Evolutionary conservation across 2,797 vertebrate species (phyloP).

Genomic region (Chloroceryle inda): DNA sequence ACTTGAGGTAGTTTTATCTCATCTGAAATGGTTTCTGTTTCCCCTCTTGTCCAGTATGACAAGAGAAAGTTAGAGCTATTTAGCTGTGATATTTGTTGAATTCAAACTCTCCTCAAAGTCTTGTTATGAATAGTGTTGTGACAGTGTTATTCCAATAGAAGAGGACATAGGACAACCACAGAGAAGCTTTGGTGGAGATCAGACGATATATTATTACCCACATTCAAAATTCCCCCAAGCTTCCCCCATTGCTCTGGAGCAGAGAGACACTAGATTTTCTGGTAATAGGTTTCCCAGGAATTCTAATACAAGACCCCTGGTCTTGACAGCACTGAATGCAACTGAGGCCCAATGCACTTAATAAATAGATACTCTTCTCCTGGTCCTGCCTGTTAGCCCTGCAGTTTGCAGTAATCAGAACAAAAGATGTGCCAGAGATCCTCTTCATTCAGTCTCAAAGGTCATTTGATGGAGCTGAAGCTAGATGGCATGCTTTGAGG

Average conservation of each 20-base stretch:
- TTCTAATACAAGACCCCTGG: neutral
- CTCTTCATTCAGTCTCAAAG: neutral
- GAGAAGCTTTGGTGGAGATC: neutral
- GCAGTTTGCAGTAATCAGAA: neutral
- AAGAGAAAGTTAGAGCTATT: neutral
- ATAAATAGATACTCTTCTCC: neutral
- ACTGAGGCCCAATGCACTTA: neutral
- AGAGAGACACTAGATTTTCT: neutral
- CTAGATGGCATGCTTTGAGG: neutral
- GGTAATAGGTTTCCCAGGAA: neutral
- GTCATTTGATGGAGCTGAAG: neutral
- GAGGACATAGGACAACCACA: neutral
- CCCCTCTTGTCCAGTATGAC: neutral
- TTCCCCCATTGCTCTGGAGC: neutral
- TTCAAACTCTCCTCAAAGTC: slow-evolving; percentile 2
- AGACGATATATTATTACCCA: neutral
- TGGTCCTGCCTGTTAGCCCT: rapidly evolving
- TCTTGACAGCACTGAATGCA: neutral
- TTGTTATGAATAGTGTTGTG: neutral
- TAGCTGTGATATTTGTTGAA: neutral
- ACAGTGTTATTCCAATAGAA: neutral
- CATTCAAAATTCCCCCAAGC: neutral
- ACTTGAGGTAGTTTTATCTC: neutral
- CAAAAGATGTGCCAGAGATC: neutral
- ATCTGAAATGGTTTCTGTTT: neutral